Evolutionary conservation across 1,140 invertebrate species (phyloP).

Genomic region (Apolygus lucorum): DNA sequence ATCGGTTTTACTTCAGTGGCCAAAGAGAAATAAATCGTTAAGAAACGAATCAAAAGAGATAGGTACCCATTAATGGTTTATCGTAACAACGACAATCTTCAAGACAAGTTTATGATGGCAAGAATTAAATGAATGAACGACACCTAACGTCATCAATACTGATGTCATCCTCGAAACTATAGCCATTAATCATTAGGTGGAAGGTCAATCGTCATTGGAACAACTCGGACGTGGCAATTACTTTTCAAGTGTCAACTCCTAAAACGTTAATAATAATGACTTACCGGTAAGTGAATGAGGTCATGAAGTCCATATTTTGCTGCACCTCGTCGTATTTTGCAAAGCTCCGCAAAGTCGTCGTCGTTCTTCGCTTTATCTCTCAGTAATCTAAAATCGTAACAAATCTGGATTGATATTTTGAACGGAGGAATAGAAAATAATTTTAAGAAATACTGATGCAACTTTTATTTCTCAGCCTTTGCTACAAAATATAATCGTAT

Average conservation of each 20-base stretch:
- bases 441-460: no score
- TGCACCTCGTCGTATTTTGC: constrained; percentile 40
- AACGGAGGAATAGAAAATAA: no score
- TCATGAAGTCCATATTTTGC: constrained; percentile 39
- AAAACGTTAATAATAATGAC: constrained; percentile 21
- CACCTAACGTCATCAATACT: background rate
- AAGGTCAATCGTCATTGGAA: background rate
- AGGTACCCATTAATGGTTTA: no score
- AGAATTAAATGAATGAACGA: no score
- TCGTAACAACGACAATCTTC: no score
- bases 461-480: no score
- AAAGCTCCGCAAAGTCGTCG: constrained; percentile 43
- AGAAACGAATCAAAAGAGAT: no score
- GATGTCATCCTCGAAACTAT: background rate
- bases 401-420: background rate
- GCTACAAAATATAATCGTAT: no score
- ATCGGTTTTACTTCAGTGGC: no score
- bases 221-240: background rate
- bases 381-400: constrained; percentile 38
- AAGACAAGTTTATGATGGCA: no score
- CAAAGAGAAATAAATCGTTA: no score
- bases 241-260: background rate
- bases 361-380: constrained; percentile 40
- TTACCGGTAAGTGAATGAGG: constrained; percentile 42
- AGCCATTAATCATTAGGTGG: background rate